Evolutionary conservation across 2,888 invertebrate species (phyloP).

Genomic region (Nymphalis polychloros): DNA sequence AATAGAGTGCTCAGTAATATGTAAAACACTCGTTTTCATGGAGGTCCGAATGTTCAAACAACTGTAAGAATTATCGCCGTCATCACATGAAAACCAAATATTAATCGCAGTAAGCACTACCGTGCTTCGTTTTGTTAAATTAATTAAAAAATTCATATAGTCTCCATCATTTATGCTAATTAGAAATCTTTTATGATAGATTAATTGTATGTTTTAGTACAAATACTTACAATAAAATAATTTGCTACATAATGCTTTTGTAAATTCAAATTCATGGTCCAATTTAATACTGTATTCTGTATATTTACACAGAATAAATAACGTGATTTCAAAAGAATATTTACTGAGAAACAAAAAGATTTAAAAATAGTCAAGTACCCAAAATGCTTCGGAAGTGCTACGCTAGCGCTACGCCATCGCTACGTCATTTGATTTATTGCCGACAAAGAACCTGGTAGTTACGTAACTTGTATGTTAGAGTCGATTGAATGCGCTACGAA

Average conservation of each 20-base stretch:
- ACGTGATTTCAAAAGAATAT: neutral
- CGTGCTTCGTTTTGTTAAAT: too few relatives aligned
- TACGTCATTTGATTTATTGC: slow-evolving; percentile 26
- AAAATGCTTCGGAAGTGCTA: slow-evolving; percentile 21
- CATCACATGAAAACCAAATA: neutral
- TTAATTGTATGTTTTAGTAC: too few relatives aligned
- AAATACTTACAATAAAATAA: too few relatives aligned
- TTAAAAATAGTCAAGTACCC: slow-evolving; percentile 20
- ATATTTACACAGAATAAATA: neutral
- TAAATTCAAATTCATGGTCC: too few relatives aligned
- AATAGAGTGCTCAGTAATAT: slow-evolving; percentile 30
- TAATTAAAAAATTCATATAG: too few relatives aligned
- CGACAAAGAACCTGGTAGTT: slow-evolving; percentile 23
- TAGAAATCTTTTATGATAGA: too few relatives aligned
- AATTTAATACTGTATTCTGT: neutral
- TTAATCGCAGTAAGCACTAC: too few relatives aligned
- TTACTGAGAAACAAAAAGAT: slow-evolving; percentile 6
- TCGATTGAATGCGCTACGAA: slow-evolving; percentile 11
- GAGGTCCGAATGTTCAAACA: neutral
- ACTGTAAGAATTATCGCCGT: neutral
- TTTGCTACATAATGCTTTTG: too few relatives aligned
- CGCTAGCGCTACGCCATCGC: slow-evolving; percentile 14
- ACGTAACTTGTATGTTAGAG: slow-evolving; percentile 13
- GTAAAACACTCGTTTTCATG: slow-evolving; percentile 21
- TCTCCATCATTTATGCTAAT: too few relatives aligned